Base-by-base conservation (phyloP, 1,140 invertebrate species). In the Heliconius hewitsoni region DNA sequence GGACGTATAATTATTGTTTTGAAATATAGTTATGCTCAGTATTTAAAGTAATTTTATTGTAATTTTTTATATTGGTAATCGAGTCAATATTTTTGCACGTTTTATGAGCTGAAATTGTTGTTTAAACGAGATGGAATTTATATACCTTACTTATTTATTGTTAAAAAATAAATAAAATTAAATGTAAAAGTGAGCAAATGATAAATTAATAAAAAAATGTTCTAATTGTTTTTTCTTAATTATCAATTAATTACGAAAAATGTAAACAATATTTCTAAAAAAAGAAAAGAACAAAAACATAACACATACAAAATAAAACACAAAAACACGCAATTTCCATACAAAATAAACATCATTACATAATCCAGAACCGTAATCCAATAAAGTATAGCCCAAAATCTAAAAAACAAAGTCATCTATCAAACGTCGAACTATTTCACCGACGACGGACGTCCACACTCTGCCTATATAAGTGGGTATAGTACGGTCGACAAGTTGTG, bases 381-480 rank as follows among this genome's bases (percentile, higher is more conserved):
- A 74, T 16, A 46, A 79, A 79, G n/a, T 57, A 57, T 57, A 66
- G 30, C 13, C 60, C 27, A 3, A 30, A 66, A 66, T 13, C 60
- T 13, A 71, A 74, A 71, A 60, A 71, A 77, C 60, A 23, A 50
- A 76, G 42, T 71, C 60, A 71, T 70, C 70, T 77, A 77, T 71
- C 70, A 77, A 52, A 50, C 76, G 42, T 19, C 30, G 37, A 76
- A 76, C 74, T 76, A 76, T 76, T 76, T 23, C 55, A 57, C 55
- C 19, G 55, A 46, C 42, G 42, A 57, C 55, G 55, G 55, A 23
- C n/a, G 55, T 57, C 3, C n/a, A 8, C 55, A 23, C 55, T 57
- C 55, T 23, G 11, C 55, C 50, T 52, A 52, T 52, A 19, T 52
- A 52, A 52, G 50, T 52, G 8, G 18, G 50, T 52, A 52, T 5